Conservation (phyloP, 1,140 invertebrate species). For the Anagrus nilaparvatae region DNA sequence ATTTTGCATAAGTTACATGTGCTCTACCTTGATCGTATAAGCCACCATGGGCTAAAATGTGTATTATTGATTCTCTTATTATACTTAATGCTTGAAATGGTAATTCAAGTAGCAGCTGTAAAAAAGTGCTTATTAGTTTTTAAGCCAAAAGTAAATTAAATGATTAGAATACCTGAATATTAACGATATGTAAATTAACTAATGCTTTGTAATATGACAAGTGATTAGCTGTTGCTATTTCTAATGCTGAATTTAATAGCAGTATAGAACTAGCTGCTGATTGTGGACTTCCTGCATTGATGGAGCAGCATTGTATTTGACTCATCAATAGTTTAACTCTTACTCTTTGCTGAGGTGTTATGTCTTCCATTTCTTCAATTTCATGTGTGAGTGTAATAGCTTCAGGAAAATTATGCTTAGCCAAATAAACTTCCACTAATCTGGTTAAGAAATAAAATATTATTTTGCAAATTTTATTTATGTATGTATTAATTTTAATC, state of each 20-base stretch:
- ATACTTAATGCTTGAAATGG: constrained; percentile 61
- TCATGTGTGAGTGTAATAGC: constrained; percentile 49
- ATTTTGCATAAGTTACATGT: constrained; percentile 54
- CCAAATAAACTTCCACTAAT: constrained; percentile 55
- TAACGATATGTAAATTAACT: constrained; percentile 68
- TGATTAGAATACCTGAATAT: constrained; percentile 50
- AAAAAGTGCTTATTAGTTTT: constrained; percentile 6
- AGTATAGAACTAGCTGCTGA: constrained; percentile 43
- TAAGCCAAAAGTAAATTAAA: constrained; percentile 4
- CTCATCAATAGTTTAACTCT: constrained; percentile 60
- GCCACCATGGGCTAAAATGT: constrained; percentile 69
- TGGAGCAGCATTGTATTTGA: constrained; percentile 55
- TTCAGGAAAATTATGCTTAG: constrained; percentile 54
- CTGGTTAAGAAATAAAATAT: constrained; percentile 36
- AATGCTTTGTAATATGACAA: constrained; percentile 63
- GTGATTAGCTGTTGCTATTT: constrained; percentile 59
- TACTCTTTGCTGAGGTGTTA: constrained; percentile 49
- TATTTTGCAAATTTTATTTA: neutral
- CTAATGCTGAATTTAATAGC: constrained; percentile 61
- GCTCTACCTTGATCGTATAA: constrained; percentile 66
- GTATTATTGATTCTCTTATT: constrained; percentile 57
- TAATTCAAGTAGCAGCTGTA: constrained; percentile 61
- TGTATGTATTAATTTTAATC: neutral
- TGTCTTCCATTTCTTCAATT: constrained; percentile 43
- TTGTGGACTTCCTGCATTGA: constrained; percentile 38